Evolutionary conservation across 2,888 invertebrate genomes (phyloP).

Genomic region (Drosophila kanekoi): DNA sequence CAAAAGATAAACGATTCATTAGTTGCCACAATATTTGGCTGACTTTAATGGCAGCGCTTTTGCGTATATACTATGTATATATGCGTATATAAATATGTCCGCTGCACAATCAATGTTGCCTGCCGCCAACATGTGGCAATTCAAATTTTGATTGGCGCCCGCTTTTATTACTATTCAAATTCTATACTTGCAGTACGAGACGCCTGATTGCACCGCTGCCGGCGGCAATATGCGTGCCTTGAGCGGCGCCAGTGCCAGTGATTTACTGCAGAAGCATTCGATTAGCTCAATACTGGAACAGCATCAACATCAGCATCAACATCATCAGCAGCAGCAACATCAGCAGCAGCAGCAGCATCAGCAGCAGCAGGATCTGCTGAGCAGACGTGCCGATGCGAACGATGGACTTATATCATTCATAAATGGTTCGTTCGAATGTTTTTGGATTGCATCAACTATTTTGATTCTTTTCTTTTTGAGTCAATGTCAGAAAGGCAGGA

Average conservation of each 20-base stretch:
- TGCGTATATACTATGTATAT: constrained; percentile 4
- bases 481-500: too few relatives aligned
- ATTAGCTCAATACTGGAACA: constrained; percentile 70
- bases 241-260: constrained; percentile 73
- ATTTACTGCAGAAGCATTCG: constrained; percentile 56
- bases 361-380: constrained; percentile 74
- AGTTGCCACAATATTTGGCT: constrained; percentile 63
- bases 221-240: constrained; percentile 70
- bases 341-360: not conserved
- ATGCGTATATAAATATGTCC: constrained; percentile 6
- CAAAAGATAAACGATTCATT: constrained; percentile 82
- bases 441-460: not conserved
- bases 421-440: constrained; percentile 75
- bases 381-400: constrained; percentile 65
- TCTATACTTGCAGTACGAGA: constrained; percentile 70
- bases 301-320: constrained; percentile 52
- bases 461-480: not conserved
- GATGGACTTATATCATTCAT: constrained; percentile 79
- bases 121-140: constrained; percentile 27
- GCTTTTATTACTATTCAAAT: constrained; percentile 61
- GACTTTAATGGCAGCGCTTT: constrained; percentile 45
- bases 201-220: constrained; percentile 63
- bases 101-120: constrained; percentile 62
- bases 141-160: constrained; percentile 40
- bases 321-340: not conserved